Conservation (phyloP, 2,888 invertebrate genomes). For the Andrena haemorrhoa region DNA sequence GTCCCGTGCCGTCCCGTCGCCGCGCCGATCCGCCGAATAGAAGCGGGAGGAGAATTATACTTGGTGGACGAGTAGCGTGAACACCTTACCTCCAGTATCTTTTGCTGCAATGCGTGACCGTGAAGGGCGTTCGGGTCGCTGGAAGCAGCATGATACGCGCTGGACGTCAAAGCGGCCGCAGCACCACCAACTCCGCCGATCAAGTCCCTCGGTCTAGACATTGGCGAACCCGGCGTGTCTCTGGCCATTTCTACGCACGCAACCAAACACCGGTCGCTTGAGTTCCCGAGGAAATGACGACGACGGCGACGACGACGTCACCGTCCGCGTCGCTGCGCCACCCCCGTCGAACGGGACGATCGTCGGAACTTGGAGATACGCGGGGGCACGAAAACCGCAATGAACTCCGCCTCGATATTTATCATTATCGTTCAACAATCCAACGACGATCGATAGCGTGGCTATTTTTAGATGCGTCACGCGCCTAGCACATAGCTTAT, state of each 20-base stretch:
- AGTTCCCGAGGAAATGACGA: constrained; percentile 5
- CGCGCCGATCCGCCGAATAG: neutral
- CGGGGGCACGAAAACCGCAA: constrained; percentile 24
- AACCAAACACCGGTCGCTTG: constrained; percentile 30
- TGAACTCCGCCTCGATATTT: constrained; percentile 12
- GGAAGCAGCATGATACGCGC: constrained; percentile 43
- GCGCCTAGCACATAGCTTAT: constrained; percentile 23
- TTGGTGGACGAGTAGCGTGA: neutral
- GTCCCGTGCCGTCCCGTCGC: too few relatives aligned
- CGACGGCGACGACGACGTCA: neutral
- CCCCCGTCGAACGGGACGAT: neutral
- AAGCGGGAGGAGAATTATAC: neutral
- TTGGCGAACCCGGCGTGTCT: constrained; percentile 85
- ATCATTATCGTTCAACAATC: constrained; percentile 60
- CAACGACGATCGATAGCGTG: constrained; percentile 58
- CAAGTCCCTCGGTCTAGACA: constrained; percentile 84
- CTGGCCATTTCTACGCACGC: constrained; percentile 83
- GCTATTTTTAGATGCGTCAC: constrained; percentile 63
- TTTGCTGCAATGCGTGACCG: constrained; percentile 89
- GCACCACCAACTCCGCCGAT: constrained; percentile 83
- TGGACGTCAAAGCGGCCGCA: constrained; percentile 85
- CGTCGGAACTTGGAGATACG: neutral
- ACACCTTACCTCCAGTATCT: constrained; percentile 88
- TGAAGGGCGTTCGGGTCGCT: constrained; percentile 80
- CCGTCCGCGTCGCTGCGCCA: neutral